Base-by-base conservation (phyloP, 2,113 vertebrate genomes). In the Albula glossodonta region DNA sequence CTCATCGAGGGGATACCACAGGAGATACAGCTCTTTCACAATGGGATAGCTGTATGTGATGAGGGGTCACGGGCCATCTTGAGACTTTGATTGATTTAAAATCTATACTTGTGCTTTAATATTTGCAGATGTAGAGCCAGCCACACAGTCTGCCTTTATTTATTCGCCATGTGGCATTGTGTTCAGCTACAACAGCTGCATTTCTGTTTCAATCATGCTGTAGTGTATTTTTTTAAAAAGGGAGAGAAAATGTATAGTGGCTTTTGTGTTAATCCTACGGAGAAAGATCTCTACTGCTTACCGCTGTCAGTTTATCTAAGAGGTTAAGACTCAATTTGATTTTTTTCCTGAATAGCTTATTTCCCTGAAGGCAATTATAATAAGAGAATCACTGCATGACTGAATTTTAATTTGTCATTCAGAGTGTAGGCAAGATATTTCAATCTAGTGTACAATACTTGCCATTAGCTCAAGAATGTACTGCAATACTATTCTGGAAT, bases 331-430 rank as follows among this genome's bases (percentile, higher is more conserved):
- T 89, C 81, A 87, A 87, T 89, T 89, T 89, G 56, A 82, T 74
- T 87, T 83, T 83, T 82, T 51, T 84, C 83, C 85, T 87, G 84
- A 86, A 90, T 84, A 84, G 70, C 87, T 82, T 63, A 90, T 90
- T 90, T 90, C 86, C 87, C 89, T 82, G 56, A 86, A 81, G 87
- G 81, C 84, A 86, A 86, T 88, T 86, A 87, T 88, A 90, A 88
- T 87, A 88, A 87, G 87, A 86, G 89, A 88, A 90, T 90, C 86
- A 82, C 83, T 90, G 89, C 89, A 85, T 90, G 89, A 85, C 81
- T 88, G 89, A 90, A 90, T 90, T 90, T 90, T 90, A 88, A 90
- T 90, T 90, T 90, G 87, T 88, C 85, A 88, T 90, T 85, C 85
- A 74, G 78, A 86, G 84, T 81, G 83, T 86, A 70, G 80, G 81